phyloP scores from a whole-genome alignment of 2,113 vertebrate species.

The Mandrillus leucophaeus region DNA sequence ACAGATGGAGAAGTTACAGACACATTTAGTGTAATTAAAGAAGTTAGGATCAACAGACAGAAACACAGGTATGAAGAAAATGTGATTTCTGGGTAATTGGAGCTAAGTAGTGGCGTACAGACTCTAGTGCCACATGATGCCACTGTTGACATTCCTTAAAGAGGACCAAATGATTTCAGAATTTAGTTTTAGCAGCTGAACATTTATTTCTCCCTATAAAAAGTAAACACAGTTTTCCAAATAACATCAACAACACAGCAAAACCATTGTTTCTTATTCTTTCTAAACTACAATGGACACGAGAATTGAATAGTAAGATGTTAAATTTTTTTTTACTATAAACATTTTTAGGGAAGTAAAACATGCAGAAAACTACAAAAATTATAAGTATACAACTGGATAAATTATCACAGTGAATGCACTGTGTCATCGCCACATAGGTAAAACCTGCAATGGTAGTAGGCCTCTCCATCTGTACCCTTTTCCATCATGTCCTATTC shows the following conservation, averaged over 20 bases:
- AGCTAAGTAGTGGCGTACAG: neutral
- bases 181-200: neutral
- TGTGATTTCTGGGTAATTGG: neutral
- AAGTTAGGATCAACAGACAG: constrained; percentile 83
- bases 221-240: neutral
- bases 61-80: constrained; percentile 84
- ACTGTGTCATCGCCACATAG: neutral
- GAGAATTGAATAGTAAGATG: neutral
- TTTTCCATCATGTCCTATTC: neutral
- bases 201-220: neutral
- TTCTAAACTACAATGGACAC: neutral
- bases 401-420: neutral
- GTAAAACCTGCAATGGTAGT: neutral
- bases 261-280: neutral
- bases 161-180: neutral
- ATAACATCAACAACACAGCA: neutral
- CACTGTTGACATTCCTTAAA: neutral
- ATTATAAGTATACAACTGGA: neutral
- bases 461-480: neutral
- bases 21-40: constrained; percentile 84
- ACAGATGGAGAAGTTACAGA: constrained; percentile 91
- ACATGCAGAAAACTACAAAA: neutral
- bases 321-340: neutral
- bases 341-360: neutral
- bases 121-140: too few relatives aligned